phyloP scores from a whole-genome alignment of 2,797 vertebrate species.

The Melanotaenia boesemani region DNA sequence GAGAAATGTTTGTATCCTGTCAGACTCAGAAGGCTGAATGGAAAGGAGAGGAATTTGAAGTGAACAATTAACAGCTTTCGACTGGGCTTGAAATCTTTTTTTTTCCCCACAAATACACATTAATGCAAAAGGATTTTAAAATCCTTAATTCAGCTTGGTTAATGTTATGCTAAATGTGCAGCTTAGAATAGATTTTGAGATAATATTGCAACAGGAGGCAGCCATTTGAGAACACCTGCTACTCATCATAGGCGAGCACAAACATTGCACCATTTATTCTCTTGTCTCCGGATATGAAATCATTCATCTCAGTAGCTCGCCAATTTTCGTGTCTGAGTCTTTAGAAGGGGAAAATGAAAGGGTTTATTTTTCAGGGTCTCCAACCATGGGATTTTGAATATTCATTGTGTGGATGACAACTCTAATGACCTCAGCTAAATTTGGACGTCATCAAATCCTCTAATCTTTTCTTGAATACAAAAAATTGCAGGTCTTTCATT shows the following conservation, averaged over 20 bases:
- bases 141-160: conserved; percentile 10
- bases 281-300: conserved; percentile 22
- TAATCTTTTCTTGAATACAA: conserved; percentile 25
- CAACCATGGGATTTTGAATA: conserved; percentile 9
- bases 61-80: background rate
- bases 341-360: background rate
- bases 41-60: conserved; percentile 2
- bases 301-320: conserved; percentile 3
- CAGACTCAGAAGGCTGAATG: background rate
- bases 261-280: conserved; percentile 28
- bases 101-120: background rate
- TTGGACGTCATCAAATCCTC: conserved; percentile 13
- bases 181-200: conserved; percentile 17
- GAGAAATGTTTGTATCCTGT: conserved; percentile 10
- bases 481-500: background rate
- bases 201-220: conserved; percentile 47
- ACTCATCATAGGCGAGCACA: conserved; percentile 27
- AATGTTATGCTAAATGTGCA: conserved; percentile 27
- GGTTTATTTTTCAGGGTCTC: conserved; percentile 1
- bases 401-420: conserved; percentile 1
- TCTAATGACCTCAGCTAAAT: conserved; percentile 8
- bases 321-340: background rate
- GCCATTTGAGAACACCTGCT: conserved; percentile 57
- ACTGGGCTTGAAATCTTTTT: too few relatives aligned
- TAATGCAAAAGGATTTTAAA: background rate